phyloP scores from a whole-genome alignment of 2,888 invertebrate genomes.

The Plagodis pulveraria region DNA sequence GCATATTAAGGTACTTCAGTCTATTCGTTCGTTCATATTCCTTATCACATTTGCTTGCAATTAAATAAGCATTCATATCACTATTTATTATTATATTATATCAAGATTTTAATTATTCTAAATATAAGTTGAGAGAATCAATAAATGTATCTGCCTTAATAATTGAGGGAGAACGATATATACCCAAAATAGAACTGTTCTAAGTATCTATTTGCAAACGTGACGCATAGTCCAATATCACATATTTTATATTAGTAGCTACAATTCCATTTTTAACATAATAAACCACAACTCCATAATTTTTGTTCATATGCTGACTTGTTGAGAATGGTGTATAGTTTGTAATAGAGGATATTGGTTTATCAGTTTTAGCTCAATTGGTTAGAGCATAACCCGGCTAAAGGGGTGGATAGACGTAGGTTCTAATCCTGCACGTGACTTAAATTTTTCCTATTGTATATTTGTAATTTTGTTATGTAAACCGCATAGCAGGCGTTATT shows the following conservation, averaged over 20 bases:
- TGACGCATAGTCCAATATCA: conserved; percentile 1
- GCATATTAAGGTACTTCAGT: conserved; percentile 8
- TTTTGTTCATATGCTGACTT: background rate
- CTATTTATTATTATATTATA: conserved; percentile 3
- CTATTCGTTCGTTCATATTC: background rate
- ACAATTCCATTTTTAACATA: background rate
- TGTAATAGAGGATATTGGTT: conserved; percentile 7
- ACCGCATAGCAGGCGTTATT: no score
- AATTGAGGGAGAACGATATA: conserved; percentile 7
- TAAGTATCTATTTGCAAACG: conserved; percentile 5
- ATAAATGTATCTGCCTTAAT: conserved; percentile 2
- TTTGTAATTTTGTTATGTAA: no score
- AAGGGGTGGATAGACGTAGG: no score
- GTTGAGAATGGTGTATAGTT: conserved; percentile 6
- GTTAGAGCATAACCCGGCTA: no score
- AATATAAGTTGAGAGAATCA: conserved; percentile 3
- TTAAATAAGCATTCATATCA: conserved; percentile 2
- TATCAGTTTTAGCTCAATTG: no score
- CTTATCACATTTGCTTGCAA: background rate
- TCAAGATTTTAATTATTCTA: conserved; percentile 4
- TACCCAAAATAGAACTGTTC: conserved; percentile 2
- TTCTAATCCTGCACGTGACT: no score
- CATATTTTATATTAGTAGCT: background rate
- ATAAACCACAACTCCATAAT: conserved; percentile 2
- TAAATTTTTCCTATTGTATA: no score